Percentiles rank a stretch among this genome's conserved stretches.
Evolutionary conservation across 2,113 vertebrate genomes (phyloP).

Genomic region (Solea senegalensis): DNA sequence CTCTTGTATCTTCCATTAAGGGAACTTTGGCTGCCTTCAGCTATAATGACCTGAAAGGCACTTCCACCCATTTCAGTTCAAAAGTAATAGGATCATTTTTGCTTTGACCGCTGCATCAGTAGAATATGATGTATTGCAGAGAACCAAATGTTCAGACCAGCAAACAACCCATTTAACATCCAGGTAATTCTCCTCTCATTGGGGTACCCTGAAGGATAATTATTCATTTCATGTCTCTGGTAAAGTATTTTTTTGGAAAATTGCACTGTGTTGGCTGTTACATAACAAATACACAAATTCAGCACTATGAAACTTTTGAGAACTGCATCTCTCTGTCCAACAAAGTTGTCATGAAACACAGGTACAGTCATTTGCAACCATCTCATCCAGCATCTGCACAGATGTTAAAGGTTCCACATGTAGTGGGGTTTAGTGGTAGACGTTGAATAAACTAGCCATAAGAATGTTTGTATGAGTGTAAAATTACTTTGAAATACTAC

Average conservation of each 20-base stretch:
- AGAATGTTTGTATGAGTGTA: too few relatives aligned
- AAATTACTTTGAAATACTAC: too few relatives aligned
- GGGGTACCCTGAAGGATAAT: conserved; percentile 28
- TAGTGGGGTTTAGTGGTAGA: too few relatives aligned
- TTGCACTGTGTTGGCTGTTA: conserved; percentile 1
- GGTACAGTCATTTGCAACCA: background rate
- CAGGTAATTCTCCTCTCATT: conserved; percentile 22
- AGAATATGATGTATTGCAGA: conserved; percentile 15
- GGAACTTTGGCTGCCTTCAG: conserved; percentile 1
- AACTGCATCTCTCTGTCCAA: background rate
- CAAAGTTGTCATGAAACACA: background rate
- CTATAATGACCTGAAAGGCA: conserved; percentile 26
- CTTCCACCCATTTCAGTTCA: conserved; percentile 15
- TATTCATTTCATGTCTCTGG: conserved; percentile 21
- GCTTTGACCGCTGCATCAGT: conserved; percentile 31
- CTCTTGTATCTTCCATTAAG: conserved; percentile 31
- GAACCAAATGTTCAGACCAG: conserved; percentile 6
- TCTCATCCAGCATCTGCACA: background rate
- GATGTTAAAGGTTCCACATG: background rate
- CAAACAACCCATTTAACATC: conserved; percentile 5
- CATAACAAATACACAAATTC: background rate
- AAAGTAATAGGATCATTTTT: conserved; percentile 38
- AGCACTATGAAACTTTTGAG: background rate
- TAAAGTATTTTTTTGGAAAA: conserved; percentile 11
- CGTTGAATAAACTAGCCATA: too few relatives aligned